Base-by-base conservation (phyloP, 1,140 invertebrate species). In the Parasteatoda tepidariorum region DNA sequence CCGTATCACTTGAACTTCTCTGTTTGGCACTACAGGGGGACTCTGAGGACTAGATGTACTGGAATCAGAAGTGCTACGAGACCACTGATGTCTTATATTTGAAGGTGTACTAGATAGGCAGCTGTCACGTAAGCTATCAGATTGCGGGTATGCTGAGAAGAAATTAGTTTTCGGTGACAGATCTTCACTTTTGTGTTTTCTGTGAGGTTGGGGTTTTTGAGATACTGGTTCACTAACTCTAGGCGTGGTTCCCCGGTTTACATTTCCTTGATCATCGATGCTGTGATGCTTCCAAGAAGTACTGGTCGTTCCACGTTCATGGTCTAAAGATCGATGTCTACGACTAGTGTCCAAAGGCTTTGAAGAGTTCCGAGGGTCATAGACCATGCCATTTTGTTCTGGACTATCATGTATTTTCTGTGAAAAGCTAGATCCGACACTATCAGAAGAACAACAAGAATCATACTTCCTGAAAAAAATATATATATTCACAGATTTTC, bases 11-110 rank as follows among this genome's bases (percentile, higher is more conserved):
- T 84, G 83, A 70, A 70, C 83, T 67, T 71, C 75, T 33, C 70
- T 33, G 55, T 66, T 84, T 78, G 82, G 82, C 71, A 76, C 73
- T 28, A 84, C 38, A 54, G 83, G 83, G 13, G 83, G 83, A 66
- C 83, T 84, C 28, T 84, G 83, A 33, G 83, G 83, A 79, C 83
- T 84, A 71, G 83, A 84, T 22, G 73, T 79, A 22, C 83, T 84
- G 22, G 66, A 73, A 62, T 84, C 83, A 33, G 83, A 84, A 15
- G 70, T 70, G 34, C 66, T 79, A 15, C 75, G 48, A 28, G 83
- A 76, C 83, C 83, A 84, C 34, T 84, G 68, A n/a, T 55, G 34
- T 24, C 83, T 54, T 24, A 57, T 75, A 62, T 73, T 78, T 30
- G 70, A 26, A 48, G 83, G 34, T 3, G 83, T 78, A 31, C 55